Percentiles rank a stretch among this genome's conserved stretches.
These are phyloP conservation scores for Linyphia triangularis DNA, from an alignment of 2,888 invertebrate species.

Conservation along the genomic window DNA sequence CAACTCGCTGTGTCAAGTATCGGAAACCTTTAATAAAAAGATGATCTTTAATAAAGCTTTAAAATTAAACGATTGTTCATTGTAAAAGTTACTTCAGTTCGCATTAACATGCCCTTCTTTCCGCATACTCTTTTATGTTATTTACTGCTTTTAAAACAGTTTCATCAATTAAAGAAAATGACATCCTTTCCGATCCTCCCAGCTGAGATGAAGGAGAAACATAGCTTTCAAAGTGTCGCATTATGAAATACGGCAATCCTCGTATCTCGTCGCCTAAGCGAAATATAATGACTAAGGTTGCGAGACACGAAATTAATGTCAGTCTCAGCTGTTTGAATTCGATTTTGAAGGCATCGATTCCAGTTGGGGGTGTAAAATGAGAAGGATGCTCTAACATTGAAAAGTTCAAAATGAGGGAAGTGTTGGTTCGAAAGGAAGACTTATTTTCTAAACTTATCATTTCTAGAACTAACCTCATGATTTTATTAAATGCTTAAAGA, in stretches of 20 bases:
- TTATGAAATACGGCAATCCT: slow-evolving; percentile 50
- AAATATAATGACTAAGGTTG: slow-evolving; percentile 63
- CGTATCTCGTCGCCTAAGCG: slow-evolving; percentile 43
- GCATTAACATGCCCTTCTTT: not conserved
- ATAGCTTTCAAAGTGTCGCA: slow-evolving; percentile 32
- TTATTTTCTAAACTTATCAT: too few relatives aligned
- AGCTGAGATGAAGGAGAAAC: too few relatives aligned
- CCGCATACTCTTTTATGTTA: not conserved
- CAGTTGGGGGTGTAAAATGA: not conserved
- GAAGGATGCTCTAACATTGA: not conserved
- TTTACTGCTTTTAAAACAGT: not conserved
- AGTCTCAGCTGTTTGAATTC: slow-evolving; percentile 65
- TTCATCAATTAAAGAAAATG: slow-evolving; percentile 49
- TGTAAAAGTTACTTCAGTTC: not conserved
- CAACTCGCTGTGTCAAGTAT: too few relatives aligned
- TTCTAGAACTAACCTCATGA: too few relatives aligned
- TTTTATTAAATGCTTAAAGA: too few relatives aligned
- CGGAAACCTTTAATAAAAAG: too few relatives aligned
- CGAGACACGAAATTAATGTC: slow-evolving; percentile 64
- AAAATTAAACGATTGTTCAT: not conserved
- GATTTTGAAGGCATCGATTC: slow-evolving; percentile 63
- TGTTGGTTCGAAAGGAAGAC: not conserved
- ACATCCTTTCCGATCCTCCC: not conserved
- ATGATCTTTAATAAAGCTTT: not conserved
- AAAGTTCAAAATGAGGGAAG: slow-evolving; percentile 6